Base-by-base conservation (phyloP, 2,113 vertebrate genomes). In the Platichthys stellatus region DNA sequence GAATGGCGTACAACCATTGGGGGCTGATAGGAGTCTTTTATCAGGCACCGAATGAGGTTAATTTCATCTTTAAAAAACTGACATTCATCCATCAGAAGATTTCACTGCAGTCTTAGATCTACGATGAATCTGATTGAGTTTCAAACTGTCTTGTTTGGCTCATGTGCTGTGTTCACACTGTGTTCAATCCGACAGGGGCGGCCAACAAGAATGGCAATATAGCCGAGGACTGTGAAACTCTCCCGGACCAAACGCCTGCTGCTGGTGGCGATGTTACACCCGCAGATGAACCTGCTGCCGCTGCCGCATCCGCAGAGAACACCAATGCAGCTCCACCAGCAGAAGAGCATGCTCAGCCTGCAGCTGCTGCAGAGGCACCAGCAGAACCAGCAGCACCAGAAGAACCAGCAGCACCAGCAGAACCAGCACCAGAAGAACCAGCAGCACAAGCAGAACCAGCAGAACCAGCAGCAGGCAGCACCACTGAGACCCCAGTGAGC, bases 171-270 rank as follows among this genome's bases (percentile, higher is more conserved):
- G 45, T 17, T 18, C 13, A 49, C 5, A 49, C 45, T 49, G 45
- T 40, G 40, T 77, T 65, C 24, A 51, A 2, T 18, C 61, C 65
- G 26, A 78, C 85, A 94, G 31, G 31, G 31, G 31, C 31, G 31
- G 88, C 81, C 13, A 88, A 74, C 72, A 90, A 91, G 73, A 93
- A 91, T 31, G 86, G 86, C 6, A 89, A 88, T 3, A 47, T 80
- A 75, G 83, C 91, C 4, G 91, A 88, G 56, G 92, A 93, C 72
- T 85, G 78, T n/a, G 89, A 90, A 79, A 92, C 90, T 31, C 74
- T 91, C 64, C 88, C 90, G 0, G 93, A 94, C 75, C 88, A 89
- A 77, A 89, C 89, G 4, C 62, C 86, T 0, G 68, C 83, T 12
- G 72, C 72, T 0, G 28, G 23, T 2, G 15, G 58, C 0, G 79